A percentile compares a stretch with the other conserved stretches of the same genome.
These are phyloP conservation scores for Ictidomys tridecemlineatus DNA, from an alignment of 2,113 vertebrate genomes.

Conservation along the genomic window DNA sequence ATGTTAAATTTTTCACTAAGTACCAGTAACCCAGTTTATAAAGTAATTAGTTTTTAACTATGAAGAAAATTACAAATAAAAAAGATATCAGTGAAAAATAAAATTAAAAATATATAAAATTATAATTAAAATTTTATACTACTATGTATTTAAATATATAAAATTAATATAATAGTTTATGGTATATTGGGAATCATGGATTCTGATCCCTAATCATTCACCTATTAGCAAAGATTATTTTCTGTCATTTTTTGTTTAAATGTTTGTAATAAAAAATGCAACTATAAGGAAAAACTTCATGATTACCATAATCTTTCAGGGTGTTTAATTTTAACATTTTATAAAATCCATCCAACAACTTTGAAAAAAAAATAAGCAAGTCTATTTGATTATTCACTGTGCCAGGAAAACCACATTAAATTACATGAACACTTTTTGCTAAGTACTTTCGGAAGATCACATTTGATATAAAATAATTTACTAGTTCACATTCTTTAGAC, in stretches of 20 bases:
- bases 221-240: neutral
- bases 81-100: neutral
- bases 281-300: neutral
- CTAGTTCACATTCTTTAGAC: neutral
- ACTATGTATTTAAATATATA: no score
- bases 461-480: conserved; percentile 31
- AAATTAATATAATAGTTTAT: no score
- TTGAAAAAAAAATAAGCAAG: neutral
- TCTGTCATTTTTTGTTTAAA: neutral
- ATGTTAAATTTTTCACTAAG: neutral
- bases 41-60: neutral
- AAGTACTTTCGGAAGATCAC: conserved; percentile 33
- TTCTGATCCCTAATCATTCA: neutral
- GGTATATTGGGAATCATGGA: no score
- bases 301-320: neutral
- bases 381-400: neutral
- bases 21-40: neutral
- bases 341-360: neutral
- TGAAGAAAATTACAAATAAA: neutral
- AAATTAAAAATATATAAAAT: conserved; percentile 47
- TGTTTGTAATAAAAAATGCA: neutral
- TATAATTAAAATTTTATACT: neutral
- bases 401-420: neutral
- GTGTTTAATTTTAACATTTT: conserved; percentile 51
- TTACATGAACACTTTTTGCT: neutral